Evolutionary conservation across 2,797 vertebrate genomes (phyloP).

Genomic region (Triplophysa yarkandensis): DNA sequence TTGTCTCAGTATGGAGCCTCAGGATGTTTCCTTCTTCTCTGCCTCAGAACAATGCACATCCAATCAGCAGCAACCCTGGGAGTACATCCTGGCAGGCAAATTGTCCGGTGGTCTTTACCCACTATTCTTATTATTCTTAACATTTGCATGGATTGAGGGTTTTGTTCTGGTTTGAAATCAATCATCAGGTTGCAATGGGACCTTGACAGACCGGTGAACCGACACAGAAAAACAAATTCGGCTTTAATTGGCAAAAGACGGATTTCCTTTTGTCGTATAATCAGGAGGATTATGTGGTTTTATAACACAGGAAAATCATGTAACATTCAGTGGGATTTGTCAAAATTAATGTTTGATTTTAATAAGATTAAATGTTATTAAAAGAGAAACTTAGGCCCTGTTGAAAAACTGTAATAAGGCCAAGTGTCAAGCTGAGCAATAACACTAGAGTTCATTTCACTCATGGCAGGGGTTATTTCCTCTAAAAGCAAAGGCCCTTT

Average conservation of each 20-base stretch:
- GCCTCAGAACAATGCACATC: conserved; percentile 31
- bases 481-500: conserved; percentile 42
- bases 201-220: neutral
- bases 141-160: neutral
- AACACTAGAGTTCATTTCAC: conserved; percentile 59
- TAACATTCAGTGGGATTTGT: conserved; percentile 56
- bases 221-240: conserved; percentile 47
- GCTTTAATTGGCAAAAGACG: conserved; percentile 57
- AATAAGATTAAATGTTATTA: conserved; percentile 57
- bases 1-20: conserved; percentile 18
- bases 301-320: conserved; percentile 56
- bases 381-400: conserved; percentile 41
- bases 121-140: conserved; percentile 4
- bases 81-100: conserved; percentile 31
- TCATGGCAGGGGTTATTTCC: conserved; percentile 50
- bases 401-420: conserved; percentile 53
- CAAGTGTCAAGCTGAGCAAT: conserved; percentile 52
- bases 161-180: conserved; percentile 8
- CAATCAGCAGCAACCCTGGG: conserved; percentile 21
- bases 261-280: conserved; percentile 56
- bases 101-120: neutral
- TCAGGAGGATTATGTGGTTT: conserved; percentile 60
- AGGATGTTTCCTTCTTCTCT: conserved; percentile 41
- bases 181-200: conserved; percentile 4
- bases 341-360: conserved; percentile 56